Base-by-base conservation (phyloP, 2,113 vertebrate species). In the Cacatua alba region DNA sequence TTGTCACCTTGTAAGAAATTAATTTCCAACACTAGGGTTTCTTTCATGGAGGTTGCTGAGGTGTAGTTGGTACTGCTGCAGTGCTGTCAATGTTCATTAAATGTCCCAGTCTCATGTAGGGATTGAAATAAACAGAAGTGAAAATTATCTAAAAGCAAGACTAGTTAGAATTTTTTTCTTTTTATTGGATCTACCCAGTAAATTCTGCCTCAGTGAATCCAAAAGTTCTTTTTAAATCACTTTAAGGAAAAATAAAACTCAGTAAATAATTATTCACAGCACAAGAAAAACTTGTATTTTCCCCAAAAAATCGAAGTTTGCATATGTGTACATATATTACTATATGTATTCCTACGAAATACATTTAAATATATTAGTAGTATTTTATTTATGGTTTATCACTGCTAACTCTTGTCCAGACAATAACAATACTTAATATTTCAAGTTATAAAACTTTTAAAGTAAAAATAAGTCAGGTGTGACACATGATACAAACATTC, bases 61-160 rank as follows among this genome's bases (percentile, higher is more conserved):
- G 68, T 91, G 69, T 23, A 29, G 62, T 94, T 88, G 31, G 59
- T 88, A 67, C 29, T 64, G 37, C 51, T 84, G 33, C 33, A 39
- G 35, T 64, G 62, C 48, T 91, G 76, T 77, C 82, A 92, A 25
- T 83, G 82, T 86, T 92, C 79, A 88, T 94, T 92, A 83, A 80
- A 48, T 59, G 63, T 70, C 28, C 55, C 25, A 59, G 43, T 70
- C 19, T 67, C 52, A 70, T 18, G 31, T 41, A 63, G 11, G 67
- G 29, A 71, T 81, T 79, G 62, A 92, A 86, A 83, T 70, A 92
- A 93, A 78, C 69, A 92, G 62, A 97, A 89, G 37, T 63, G 10
- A 5, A 90, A 91, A 86, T 82, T 21, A 88, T 52, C 20, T 75
- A 82, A 83, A 92, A 82, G 43, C 17, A 79, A 52, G 79, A 72